Base-by-base conservation (phyloP, 2,113 vertebrate species). In the Crocuta crocuta region DNA sequence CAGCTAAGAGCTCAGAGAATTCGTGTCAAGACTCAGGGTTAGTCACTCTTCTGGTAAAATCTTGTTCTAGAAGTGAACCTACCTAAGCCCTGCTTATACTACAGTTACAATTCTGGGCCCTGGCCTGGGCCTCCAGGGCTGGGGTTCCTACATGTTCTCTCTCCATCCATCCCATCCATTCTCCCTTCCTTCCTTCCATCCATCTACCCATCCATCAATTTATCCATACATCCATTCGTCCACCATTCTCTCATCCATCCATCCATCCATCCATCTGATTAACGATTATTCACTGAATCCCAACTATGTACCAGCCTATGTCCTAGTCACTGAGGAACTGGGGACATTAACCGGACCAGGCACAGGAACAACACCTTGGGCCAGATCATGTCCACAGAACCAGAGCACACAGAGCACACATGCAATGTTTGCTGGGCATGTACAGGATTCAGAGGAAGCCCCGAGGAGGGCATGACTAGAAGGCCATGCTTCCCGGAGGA, bases 341-440 rank as follows among this genome's bases (percentile, higher is more conserved):
- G 70, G 61, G 15, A 86, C 7, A 10, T 4, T 24, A 10, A 19
- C 15, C 19, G 24, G 61, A 8, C 61, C 9, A 21, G 48, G 13
- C 23, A 23, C 68, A 53, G 1, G 50, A n/a, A 70, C 11, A n/a
- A 28, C 33, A 39, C 43, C 65, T 3, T 2, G 43, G 39, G 26
- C 50, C 63, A 45, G 86, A 13, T n/a, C 53, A 48, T 2, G 12
- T 17, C 26, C 16, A n/a, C 17, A 43, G 53, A 71, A 48, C 23
- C 61, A 15, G 23, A 81, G 17, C 50, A 68, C 39, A 16, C 10
- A 28, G 66, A 45, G 35, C 2, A 6, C 4, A 4, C 4, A 9
- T 1, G 15, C 66, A 55, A 0, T 15, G 21, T 21, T 23, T n/a
- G 17, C 0, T 4, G 31, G 31, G 68, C 33, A 48, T 0, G 4